Evolutionary conservation across 64 coral and sea anemone genomes (phyloP).

Genomic region (Stichodactyla helianthus): DNA sequence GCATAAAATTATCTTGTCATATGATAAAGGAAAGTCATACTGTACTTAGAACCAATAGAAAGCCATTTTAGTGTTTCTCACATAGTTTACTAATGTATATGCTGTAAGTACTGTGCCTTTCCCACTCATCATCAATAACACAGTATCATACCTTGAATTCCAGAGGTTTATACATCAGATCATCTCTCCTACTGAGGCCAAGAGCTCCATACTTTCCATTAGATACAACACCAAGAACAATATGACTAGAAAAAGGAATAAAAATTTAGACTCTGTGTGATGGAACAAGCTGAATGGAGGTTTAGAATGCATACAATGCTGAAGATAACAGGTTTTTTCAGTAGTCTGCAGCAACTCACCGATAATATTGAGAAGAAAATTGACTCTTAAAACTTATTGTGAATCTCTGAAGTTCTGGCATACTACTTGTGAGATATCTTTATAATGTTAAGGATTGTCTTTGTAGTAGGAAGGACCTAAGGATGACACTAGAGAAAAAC

Average conservation of each 20-base stretch:
- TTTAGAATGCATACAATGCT: neutral
- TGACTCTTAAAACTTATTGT: conserved; percentile 91
- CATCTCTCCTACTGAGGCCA: conserved; percentile 85
- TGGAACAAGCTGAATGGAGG: too few relatives aligned
- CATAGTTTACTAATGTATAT: too few relatives aligned
- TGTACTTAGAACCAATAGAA: neutral
- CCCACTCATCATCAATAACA: neutral
- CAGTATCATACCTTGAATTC: conserved; percentile 62
- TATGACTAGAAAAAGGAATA: conserved; percentile 55
- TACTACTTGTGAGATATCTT: conserved; percentile 83
- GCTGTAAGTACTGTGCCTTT: too few relatives aligned
- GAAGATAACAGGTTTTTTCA: neutral
- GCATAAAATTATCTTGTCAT: too few relatives aligned
- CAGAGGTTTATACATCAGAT: conserved; percentile 91
- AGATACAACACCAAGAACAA: conserved; percentile 73
- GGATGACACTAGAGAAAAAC: too few relatives aligned
- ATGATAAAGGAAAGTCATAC: neutral
- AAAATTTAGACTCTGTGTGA: too few relatives aligned
- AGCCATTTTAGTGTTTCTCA: neutral
- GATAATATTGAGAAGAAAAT: conserved; percentile 57
- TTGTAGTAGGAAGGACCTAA: neutral
- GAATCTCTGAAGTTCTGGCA: conserved; percentile 83
- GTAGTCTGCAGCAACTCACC: conserved; percentile 23
- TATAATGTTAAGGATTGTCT: neutral
- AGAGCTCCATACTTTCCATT: conserved; percentile 75